A percentile compares a stretch with the other conserved stretches of the same genome.
Conservation (phyloP, 2,113 vertebrate genomes). For the Oncorhynchus kisutch region DNA sequence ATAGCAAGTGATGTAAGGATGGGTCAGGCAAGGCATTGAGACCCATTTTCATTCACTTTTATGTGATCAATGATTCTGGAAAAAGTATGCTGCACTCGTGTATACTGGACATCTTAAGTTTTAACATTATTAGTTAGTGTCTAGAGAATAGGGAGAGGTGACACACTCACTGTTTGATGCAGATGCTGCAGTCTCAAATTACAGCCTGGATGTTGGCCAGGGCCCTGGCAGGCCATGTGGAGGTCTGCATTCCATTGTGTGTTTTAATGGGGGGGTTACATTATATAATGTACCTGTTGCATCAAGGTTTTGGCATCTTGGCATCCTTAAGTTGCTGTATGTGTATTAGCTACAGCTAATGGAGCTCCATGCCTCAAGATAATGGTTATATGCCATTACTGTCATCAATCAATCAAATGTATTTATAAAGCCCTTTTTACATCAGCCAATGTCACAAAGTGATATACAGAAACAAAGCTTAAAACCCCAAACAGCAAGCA, state of each 20-base stretch:
- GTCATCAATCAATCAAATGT: too few relatives aligned
- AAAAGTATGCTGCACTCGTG: neutral
- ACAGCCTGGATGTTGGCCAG: slow-evolving; percentile 10
- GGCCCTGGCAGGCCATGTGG: neutral
- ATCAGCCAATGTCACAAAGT: too few relatives aligned
- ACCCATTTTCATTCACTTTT: neutral
- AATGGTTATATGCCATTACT: neutral
- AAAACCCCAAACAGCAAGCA: too few relatives aligned
- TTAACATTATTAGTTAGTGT: neutral
- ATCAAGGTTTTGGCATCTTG: too few relatives aligned
- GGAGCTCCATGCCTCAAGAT: neutral
- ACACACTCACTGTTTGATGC: neutral
- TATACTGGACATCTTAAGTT: neutral
- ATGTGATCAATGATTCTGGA: neutral
- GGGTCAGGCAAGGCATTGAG: neutral
- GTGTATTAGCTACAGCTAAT: neutral
- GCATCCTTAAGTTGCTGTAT: neutral
- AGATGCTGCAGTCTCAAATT: slow-evolving; percentile 7
- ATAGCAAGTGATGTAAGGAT: neutral
- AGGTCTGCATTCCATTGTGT: neutral
- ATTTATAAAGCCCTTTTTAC: too few relatives aligned
- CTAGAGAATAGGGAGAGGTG: neutral
- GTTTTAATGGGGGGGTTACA: neutral
- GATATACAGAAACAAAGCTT: too few relatives aligned
- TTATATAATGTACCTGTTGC: too few relatives aligned